These are phyloP conservation scores for Elymnias hypermnestra DNA, from an alignment of 1,140 invertebrate species.

Conservation along the genomic window DNA sequence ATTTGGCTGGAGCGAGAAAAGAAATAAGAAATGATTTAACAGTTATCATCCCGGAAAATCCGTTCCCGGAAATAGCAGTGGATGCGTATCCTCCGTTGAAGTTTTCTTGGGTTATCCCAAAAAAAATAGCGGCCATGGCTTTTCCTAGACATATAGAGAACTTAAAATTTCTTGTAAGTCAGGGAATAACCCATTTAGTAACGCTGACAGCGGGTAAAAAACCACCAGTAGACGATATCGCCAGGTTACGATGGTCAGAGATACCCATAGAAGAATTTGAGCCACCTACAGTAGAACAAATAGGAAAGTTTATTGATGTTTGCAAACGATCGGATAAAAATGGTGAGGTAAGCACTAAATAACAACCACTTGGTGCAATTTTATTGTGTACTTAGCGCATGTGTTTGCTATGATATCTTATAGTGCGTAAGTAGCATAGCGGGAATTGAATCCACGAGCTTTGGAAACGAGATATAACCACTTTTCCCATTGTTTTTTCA, in stretches of 20 bases:
- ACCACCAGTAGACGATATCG: slow-evolving; percentile 74
- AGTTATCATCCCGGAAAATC: slow-evolving; percentile 66
- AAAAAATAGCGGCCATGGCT: slow-evolving; percentile 79
- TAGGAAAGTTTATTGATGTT: slow-evolving; percentile 79
- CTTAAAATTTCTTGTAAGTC: slow-evolving; percentile 62
- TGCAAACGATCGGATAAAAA: slow-evolving; percentile 72
- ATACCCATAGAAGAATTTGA: slow-evolving; percentile 81
- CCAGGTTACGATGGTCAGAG: slow-evolving; percentile 74
- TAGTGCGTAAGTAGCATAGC: too few species aligned
- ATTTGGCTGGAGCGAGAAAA: slow-evolving; percentile 58
- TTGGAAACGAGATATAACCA: too few species aligned
- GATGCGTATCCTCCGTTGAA: slow-evolving; percentile 77
- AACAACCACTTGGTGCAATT: too few species aligned
- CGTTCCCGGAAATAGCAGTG: slow-evolving; percentile 68
- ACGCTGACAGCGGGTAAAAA: slow-evolving; percentile 79
- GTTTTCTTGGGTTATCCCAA: slow-evolving; percentile 79
- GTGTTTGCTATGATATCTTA: too few species aligned
- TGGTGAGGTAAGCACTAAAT: slow-evolving; percentile 58
- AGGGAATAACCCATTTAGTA: slow-evolving; percentile 74
- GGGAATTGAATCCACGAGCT: too few species aligned
- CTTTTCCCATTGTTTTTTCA: too few species aligned
- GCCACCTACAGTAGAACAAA: slow-evolving; percentile 78
- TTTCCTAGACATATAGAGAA: slow-evolving; percentile 70
- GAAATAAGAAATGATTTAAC: slow-evolving; percentile 59
- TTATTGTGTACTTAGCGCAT: too few species aligned